These are phyloP conservation scores for Exephanes ischioxanthus DNA, from an alignment of 2,888 invertebrate genomes.

Conservation along the genomic window DNA sequence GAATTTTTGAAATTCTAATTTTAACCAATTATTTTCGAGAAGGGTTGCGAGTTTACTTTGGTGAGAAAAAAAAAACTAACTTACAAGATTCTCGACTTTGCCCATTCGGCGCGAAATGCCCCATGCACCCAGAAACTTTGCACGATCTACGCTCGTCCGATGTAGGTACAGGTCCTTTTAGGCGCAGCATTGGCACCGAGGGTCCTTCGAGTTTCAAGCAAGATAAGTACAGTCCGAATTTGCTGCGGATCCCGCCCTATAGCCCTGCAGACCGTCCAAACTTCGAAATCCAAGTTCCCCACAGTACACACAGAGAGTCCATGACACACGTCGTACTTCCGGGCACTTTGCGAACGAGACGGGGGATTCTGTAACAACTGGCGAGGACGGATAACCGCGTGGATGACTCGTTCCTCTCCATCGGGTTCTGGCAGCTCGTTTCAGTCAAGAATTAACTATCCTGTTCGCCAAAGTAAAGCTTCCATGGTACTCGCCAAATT, in stretches of 20 bases:
- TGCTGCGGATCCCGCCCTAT: background rate
- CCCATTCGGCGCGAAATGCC: background rate
- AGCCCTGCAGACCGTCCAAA: background rate
- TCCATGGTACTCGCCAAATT: background rate
- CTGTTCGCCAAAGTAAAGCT: slow-evolving; percentile 11
- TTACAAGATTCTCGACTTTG: too few relatives aligned
- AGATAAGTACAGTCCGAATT: slow-evolving; percentile 20
- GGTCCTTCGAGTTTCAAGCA: background rate
- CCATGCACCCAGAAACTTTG: background rate
- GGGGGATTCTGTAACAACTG: slow-evolving; percentile 21
- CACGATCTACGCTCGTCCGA: background rate
- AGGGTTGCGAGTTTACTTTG: too few relatives aligned
- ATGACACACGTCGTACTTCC: slow-evolving; percentile 2
- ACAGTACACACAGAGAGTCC: background rate
- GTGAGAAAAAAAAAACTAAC: background rate
- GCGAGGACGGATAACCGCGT: slow-evolving; percentile 33
- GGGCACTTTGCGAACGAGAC: background rate
- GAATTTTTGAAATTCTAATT: background rate
- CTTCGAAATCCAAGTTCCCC: background rate
- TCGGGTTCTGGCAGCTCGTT: slow-evolving; percentile 3
- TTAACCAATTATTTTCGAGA: too few relatives aligned
- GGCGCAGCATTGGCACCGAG: background rate
- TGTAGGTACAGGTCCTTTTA: background rate
- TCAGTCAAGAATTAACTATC: slow-evolving; percentile 37
- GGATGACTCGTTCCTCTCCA: slow-evolving; percentile 30